These are phyloP conservation scores for Arctocebus calabarensis DNA, from an alignment of 2,797 vertebrate genomes.

Conservation along the genomic window DNA sequence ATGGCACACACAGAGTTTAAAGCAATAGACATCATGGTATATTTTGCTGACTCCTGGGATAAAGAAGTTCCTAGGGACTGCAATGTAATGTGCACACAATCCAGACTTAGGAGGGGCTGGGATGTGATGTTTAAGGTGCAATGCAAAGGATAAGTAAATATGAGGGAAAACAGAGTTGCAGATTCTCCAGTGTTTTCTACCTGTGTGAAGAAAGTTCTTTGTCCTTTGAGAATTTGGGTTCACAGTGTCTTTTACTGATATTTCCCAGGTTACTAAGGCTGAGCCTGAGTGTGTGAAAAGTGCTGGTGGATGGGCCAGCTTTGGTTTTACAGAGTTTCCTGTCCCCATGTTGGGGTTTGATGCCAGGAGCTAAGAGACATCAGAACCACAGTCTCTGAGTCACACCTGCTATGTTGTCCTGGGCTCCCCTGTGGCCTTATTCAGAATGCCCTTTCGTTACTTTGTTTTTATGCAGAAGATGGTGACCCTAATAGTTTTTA, in stretches of 20 bases:
- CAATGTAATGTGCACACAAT: fast-evolving
- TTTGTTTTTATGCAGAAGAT: neutral
- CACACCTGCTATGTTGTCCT: neutral
- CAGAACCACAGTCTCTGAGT: neutral
- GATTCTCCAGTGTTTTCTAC: neutral
- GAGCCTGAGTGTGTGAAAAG: neutral
- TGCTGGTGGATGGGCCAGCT: neutral
- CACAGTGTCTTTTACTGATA: neutral
- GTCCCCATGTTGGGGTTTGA: fast-evolving
- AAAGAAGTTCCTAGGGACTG: neutral
- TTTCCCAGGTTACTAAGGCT: neutral
- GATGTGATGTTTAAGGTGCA: neutral
- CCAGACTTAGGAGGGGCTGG: neutral
- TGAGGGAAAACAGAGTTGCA: neutral
- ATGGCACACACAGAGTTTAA: neutral
- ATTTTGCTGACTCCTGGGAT: neutral
- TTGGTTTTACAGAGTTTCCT: neutral
- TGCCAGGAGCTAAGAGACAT: neutral
- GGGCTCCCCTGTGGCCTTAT: neutral
- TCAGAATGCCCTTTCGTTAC: neutral
- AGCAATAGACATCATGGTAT: neutral
- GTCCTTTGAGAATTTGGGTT: neutral
- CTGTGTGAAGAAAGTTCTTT: neutral
- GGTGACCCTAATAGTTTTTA: neutral
- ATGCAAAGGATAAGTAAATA: neutral